phyloP scores from a whole-genome alignment of 2,113 vertebrate genomes.

The Cinclus cinclus region DNA sequence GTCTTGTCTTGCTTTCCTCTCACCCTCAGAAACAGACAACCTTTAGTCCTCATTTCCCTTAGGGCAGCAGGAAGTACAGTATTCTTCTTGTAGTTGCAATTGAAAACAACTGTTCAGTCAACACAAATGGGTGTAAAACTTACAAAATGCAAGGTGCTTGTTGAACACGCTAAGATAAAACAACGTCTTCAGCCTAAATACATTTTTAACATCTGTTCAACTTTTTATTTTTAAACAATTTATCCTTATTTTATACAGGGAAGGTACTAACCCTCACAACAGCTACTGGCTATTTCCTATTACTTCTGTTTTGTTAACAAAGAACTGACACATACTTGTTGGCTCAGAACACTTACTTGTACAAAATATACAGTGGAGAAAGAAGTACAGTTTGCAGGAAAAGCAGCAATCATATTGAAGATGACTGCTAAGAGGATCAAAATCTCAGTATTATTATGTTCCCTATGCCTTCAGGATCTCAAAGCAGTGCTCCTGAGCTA shows the following conservation, averaged over 20 bases:
- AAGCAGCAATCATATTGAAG: background rate
- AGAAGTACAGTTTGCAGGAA: background rate
- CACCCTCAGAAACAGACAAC: background rate
- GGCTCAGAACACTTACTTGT: background rate
- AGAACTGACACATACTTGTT: background rate
- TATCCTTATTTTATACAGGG: background rate
- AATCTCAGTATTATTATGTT: rapidly evolving
- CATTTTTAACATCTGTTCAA: background rate
- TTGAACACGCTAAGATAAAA: background rate
- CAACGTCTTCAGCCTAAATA: background rate
- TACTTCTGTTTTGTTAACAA: background rate
- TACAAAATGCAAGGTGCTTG: background rate
- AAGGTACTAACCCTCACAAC: background rate
- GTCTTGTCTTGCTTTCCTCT: background rate
- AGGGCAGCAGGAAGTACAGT: background rate
- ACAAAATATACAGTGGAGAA: background rate
- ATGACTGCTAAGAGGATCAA: background rate
- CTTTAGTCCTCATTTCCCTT: background rate
- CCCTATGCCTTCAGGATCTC: background rate
- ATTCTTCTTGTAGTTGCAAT: background rate
- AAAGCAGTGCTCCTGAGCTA: background rate
- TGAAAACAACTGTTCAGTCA: background rate
- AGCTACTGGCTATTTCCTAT: background rate
- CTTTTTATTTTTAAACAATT: background rate
- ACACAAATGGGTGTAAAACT: background rate